Percentiles rank a stretch among this genome's conserved stretches.
These are phyloP conservation scores for Cheilinus undulatus DNA, from an alignment of 2,113 vertebrate species.

Conservation along the genomic window DNA sequence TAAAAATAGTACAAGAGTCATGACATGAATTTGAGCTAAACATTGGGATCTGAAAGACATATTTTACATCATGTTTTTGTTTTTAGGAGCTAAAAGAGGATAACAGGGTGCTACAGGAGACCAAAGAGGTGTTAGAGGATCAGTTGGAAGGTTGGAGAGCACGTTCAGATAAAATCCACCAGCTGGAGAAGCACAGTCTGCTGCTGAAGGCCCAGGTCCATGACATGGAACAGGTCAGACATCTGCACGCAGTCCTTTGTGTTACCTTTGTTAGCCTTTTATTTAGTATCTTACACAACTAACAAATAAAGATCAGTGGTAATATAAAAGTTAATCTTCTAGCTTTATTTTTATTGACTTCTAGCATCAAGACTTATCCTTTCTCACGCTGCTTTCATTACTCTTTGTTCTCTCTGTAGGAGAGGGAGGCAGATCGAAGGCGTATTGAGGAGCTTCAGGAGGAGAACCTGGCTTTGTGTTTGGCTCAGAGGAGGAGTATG, in stretches of 20 bases:
- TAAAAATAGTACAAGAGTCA: neutral
- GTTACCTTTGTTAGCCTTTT: neutral
- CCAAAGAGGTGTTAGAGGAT: slow-evolving; percentile 96
- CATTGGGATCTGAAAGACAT: too few species aligned
- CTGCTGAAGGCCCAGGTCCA: slow-evolving; percentile 92
- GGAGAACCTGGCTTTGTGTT: slow-evolving; percentile 91
- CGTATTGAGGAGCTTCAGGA: slow-evolving; percentile 91
- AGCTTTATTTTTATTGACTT: too few species aligned
- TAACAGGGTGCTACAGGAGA: slow-evolving; percentile 97
- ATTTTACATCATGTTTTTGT: neutral
- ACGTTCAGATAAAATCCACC: slow-evolving; percentile 96
- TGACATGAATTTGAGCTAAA: too few species aligned
- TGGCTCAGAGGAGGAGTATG: slow-evolving; percentile 95
- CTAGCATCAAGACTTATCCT: neutral
- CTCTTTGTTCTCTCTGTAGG: slow-evolving; percentile 77
- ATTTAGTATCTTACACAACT: neutral
- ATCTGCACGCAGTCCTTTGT: neutral
- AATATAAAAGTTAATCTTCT: neutral
- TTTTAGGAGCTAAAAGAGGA: slow-evolving; percentile 96
- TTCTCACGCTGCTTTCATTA: neutral
- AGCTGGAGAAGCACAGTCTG: slow-evolving; percentile 95
- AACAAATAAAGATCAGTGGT: neutral
- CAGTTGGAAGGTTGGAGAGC: slow-evolving; percentile 91
- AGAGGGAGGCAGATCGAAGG: slow-evolving; percentile 88
- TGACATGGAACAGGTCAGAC: slow-evolving; percentile 95